A percentile compares a stretch with the other conserved stretches of the same genome.
Evolutionary conservation across 2,797 vertebrate genomes (phyloP).

Genomic region (Oryzias dopingdopingensis): DNA sequence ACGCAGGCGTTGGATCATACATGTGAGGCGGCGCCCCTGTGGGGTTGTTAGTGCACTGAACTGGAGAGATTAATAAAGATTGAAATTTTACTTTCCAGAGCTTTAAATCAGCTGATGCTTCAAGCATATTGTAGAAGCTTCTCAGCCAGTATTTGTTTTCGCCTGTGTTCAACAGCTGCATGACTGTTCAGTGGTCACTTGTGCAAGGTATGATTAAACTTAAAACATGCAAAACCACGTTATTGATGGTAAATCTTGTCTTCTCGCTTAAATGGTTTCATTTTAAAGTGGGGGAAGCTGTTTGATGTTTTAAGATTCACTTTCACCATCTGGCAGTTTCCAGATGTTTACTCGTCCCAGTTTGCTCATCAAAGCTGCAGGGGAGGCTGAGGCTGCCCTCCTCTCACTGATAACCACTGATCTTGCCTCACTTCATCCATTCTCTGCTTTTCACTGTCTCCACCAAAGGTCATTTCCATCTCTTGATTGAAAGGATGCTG

Average conservation of each 20-base stretch:
- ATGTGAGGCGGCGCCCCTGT: slow-evolving; percentile 64
- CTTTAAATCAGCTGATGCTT: slow-evolving; percentile 45
- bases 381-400: slow-evolving; percentile 17
- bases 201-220: slow-evolving; percentile 17
- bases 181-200: slow-evolving; percentile 10
- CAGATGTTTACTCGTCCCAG: slow-evolving; percentile 39
- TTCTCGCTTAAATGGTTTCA: background rate
- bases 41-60: slow-evolving; percentile 78
- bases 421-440: slow-evolving; percentile 68
- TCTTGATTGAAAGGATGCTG: slow-evolving; percentile 42
- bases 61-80: slow-evolving; percentile 52
- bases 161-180: slow-evolving; percentile 31
- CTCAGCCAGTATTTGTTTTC: slow-evolving; percentile 13
- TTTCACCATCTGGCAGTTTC: slow-evolving; percentile 41
- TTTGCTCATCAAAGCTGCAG: slow-evolving; percentile 38
- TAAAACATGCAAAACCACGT: background rate
- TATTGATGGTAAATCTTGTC: slow-evolving; percentile 9
- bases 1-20: slow-evolving; percentile 81
- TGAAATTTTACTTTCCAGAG: slow-evolving; percentile 43
- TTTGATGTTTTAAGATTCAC: slow-evolving; percentile 34
- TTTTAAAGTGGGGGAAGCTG: slow-evolving; percentile 4
- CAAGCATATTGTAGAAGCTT: slow-evolving; percentile 30
- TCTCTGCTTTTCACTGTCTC: slow-evolving; percentile 58
- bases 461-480: slow-evolving; percentile 59
- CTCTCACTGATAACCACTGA: slow-evolving; percentile 47